Evolutionary conservation across 1,140 invertebrate genomes (phyloP).

Genomic region (Trichoplusia ni): DNA sequence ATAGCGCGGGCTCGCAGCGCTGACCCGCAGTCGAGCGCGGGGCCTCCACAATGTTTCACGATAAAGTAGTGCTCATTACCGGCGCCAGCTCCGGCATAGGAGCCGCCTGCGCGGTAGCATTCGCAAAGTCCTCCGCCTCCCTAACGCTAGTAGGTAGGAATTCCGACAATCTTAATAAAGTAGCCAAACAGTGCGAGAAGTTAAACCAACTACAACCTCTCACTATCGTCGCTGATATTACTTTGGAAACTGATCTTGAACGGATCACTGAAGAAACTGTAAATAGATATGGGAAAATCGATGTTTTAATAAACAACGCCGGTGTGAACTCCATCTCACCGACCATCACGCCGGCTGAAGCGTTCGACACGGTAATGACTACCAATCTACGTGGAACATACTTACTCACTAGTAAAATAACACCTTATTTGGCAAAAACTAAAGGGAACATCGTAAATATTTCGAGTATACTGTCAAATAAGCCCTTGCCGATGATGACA

Average conservation of each 20-base stretch:
- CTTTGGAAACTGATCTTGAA: constrained; percentile 83
- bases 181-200: constrained; percentile 84
- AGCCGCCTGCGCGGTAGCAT: constrained; percentile 52
- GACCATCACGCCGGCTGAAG: constrained; percentile 83
- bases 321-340: constrained; percentile 84
- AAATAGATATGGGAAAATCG: constrained; percentile 83
- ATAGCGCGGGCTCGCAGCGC: constrained; percentile 19
- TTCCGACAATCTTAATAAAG: constrained; percentile 53
- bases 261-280: constrained; percentile 84
- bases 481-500: constrained; percentile 83
- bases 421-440: constrained; percentile 86
- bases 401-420: constrained; percentile 86
- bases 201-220: constrained; percentile 67
- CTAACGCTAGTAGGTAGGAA: constrained; percentile 61
- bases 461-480: constrained; percentile 87
- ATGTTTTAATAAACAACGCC: constrained; percentile 90
- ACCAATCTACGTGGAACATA: constrained; percentile 88
- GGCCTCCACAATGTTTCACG: constrained; percentile 37
- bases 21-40: constrained; percentile 45
- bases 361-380: constrained; percentile 87
- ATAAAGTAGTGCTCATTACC: constrained; percentile 68
- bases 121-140: constrained; percentile 56
- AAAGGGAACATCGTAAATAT: constrained; percentile 91
- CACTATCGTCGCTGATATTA: constrained; percentile 84
- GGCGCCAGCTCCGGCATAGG: constrained; percentile 70